A percentile compares a stretch with the other conserved stretches of the same genome.
Conservation (phyloP, 2,113 vertebrate genomes). For the Pavo muticus region DNA sequence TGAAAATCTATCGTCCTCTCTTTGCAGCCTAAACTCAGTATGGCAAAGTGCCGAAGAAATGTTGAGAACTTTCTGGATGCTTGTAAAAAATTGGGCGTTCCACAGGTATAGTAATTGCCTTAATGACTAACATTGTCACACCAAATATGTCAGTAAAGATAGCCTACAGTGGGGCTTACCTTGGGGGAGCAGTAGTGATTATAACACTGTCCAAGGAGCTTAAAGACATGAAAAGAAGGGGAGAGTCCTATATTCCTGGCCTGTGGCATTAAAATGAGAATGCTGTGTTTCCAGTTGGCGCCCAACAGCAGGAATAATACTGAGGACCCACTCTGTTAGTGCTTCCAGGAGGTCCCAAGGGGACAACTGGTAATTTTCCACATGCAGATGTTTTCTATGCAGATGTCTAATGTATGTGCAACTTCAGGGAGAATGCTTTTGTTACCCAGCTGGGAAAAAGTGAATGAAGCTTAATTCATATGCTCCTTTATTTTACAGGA, state of each 20-base stretch:
- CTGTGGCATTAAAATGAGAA: neutral
- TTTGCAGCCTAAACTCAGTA: slow-evolving; percentile 96
- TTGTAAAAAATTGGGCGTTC: slow-evolving; percentile 96
- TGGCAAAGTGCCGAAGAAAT: slow-evolving; percentile 98
- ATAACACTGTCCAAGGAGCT: neutral
- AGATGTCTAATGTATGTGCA: neutral
- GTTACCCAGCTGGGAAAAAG: neutral
- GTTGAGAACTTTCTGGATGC: slow-evolving; percentile 99
- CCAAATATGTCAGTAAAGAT: neutral
- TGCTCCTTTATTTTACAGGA: slow-evolving; percentile 81
- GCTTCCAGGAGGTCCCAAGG: neutral
- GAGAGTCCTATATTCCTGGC: neutral
- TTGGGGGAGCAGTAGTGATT: neutral
- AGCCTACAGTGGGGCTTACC: neutral
- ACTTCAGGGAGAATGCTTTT: neutral
- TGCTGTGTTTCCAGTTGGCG: neutral
- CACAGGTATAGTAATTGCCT: slow-evolving; percentile 84
- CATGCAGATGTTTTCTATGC: neutral
- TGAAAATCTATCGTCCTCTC: neutral
- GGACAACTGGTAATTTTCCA: neutral
- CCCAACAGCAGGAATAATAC: no score
- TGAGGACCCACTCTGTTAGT: neutral
- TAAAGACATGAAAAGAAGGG: neutral
- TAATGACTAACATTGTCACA: neutral
- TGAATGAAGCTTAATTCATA: neutral